Base-by-base conservation (phyloP, 2,888 invertebrate species). In the Lasiommata megera region DNA sequence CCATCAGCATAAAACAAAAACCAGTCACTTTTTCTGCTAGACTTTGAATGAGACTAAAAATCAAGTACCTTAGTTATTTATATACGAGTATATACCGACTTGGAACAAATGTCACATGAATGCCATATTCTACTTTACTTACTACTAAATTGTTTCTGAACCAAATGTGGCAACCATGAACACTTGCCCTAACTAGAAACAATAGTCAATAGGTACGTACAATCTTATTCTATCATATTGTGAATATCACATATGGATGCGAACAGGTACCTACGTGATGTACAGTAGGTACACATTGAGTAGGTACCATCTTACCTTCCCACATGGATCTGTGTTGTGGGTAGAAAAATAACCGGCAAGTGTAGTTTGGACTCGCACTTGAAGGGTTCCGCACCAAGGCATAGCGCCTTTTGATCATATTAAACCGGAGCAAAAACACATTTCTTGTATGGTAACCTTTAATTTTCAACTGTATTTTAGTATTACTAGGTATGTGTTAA, bases 151-250 rank as follows among this genome's bases (percentile, higher is more conserved):
- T 3, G 23, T 37, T 37, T 23, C 37, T 5, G 6, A 23, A 36
- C 38, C 29, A 29, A 51, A 51, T 40, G 51, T 51, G 51, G 28
- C 51, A 51, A 51, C 38, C 38, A 40, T 51, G 29, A 50, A 51
- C 37, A 51, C 38, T 29, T 38, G 38, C 14, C 51, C 38, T 51
- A 14, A 40, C 28, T 40, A 16, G 51, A 29, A 8, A 51, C 51
- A 51, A 51, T 51, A 29, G 51, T 2, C 5, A 23, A n/a, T n/a
- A n/a, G n/a, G 23, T 23, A 23, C 23, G 3, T 23, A 23, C 23
- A 38, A 14, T 28, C n/a, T n/a, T 23, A 18, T 41, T 23, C 23
- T 34, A 12, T 34, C 16, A 46, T 44, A 18, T 28, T 11, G 6
- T 16, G 23, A 29, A 47, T 47, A 28, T 17, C 23, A 31, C 16